A percentile compares a stretch with the other conserved stretches of the same genome.
Evolutionary conservation across 1,140 invertebrate genomes (phyloP).

Genomic region (Drosophila ananassae): DNA sequence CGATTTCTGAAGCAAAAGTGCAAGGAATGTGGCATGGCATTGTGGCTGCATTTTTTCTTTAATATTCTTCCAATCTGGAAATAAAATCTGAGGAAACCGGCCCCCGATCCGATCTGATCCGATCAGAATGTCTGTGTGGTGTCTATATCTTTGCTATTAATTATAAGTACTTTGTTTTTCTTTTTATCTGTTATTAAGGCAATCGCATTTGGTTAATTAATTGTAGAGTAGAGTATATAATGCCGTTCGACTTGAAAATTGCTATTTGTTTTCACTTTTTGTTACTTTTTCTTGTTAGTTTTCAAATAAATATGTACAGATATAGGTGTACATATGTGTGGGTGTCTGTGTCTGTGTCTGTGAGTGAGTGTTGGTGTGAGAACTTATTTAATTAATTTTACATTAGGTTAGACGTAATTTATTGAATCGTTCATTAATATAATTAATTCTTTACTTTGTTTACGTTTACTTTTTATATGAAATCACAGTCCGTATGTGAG

Average conservation of each 20-base stretch:
- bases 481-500: slow-evolving; percentile 84
- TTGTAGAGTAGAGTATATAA: slow-evolving; percentile 46
- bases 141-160: slow-evolving; percentile 1
- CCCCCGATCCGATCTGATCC: slow-evolving; percentile 51
- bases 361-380: slow-evolving; percentile 6
- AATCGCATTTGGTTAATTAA: slow-evolving; percentile 56
- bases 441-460: slow-evolving; percentile 57
- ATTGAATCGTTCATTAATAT: slow-evolving; percentile 45
- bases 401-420: slow-evolving; percentile 48
- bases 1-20: slow-evolving; percentile 70
- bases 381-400: slow-evolving; percentile 31
- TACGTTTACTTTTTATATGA: slow-evolving; percentile 62
- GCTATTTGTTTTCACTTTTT: slow-evolving; percentile 31
- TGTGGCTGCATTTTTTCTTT: not conserved
- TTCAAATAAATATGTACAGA: slow-evolving; percentile 14
- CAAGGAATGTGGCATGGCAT: slow-evolving; percentile 4
- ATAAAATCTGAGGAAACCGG: slow-evolving; percentile 67
- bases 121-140: slow-evolving; percentile 24
- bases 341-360: slow-evolving; percentile 6
- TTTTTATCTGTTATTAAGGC: slow-evolving; percentile 48
- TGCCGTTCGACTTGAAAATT: slow-evolving; percentile 42
- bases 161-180: slow-evolving; percentile 20
- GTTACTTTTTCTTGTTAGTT: not conserved
- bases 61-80: slow-evolving; percentile 41
- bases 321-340: slow-evolving; percentile 8